Evolutionary conservation across 1,140 invertebrate genomes (phyloP).

Genomic region (Saxidomus purpurata): DNA sequence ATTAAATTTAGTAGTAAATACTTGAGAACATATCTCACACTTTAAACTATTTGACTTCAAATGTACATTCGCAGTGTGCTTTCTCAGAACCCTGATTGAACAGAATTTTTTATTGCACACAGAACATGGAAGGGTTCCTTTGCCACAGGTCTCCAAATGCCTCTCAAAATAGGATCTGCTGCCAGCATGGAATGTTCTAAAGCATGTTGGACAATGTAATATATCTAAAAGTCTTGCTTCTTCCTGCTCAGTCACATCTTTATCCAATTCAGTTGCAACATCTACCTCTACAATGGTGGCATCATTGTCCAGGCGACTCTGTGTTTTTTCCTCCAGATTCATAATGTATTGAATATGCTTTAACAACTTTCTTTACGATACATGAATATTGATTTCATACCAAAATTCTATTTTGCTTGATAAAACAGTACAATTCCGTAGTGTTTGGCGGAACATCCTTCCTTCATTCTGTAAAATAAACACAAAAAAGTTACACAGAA

Average conservation of each 20-base stretch:
- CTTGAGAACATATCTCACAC: not conserved
- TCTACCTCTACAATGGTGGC: too few relatives aligned
- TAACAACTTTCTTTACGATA: too few relatives aligned
- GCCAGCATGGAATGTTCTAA: not conserved
- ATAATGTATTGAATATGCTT: too few relatives aligned
- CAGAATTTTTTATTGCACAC: not conserved
- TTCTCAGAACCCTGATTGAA: not conserved
- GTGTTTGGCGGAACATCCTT: too few relatives aligned
- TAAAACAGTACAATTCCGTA: too few relatives aligned
- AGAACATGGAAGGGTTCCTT: not conserved
- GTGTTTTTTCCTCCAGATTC: too few relatives aligned
- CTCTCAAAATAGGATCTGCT: not conserved
- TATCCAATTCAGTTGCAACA: not conserved
- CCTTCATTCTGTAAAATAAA: too few relatives aligned
- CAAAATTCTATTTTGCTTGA: too few relatives aligned
- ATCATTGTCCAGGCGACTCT: too few relatives aligned
- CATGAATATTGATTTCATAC: too few relatives aligned
- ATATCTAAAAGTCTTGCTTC: not conserved
- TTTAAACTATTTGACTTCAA: not conserved
- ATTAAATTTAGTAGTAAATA: not conserved
- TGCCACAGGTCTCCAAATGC: not conserved
- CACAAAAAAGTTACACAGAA: too few relatives aligned
- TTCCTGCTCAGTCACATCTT: not conserved
- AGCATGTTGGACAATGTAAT: conserved; percentile 1
- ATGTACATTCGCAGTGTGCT: not conserved